Percentiles rank a stretch among this genome's conserved stretches.
phyloP scores from a whole-genome alignment of 2,113 vertebrate species.

The Barnardius zonarius region DNA sequence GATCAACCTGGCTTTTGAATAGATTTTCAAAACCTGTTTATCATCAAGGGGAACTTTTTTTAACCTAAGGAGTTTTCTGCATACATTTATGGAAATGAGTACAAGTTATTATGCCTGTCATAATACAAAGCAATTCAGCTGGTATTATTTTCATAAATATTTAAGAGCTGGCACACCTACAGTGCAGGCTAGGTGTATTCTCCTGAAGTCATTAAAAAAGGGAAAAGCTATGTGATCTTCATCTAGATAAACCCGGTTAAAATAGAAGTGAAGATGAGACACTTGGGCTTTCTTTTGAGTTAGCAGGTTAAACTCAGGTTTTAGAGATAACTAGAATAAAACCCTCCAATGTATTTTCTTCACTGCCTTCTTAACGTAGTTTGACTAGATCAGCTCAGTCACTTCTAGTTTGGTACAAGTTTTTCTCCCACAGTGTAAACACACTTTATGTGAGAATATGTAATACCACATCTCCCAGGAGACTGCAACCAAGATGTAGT shows the following conservation, averaged over 20 bases:
- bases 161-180: constrained; percentile 4
- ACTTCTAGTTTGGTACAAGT: not conserved
- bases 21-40: not conserved
- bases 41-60: not conserved
- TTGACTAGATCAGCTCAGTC: not conserved
- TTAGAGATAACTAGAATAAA: not conserved
- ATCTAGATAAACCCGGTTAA: not conserved
- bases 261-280: not conserved
- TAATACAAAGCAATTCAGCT: constrained; percentile 14
- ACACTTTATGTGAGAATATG: not conserved
- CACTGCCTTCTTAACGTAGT: not conserved
- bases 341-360: not conserved
- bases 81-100: constrained; percentile 15
- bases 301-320: not conserved
- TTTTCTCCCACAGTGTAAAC: not conserved
- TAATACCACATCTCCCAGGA: not conserved
- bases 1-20: not conserved
- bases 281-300: not conserved
- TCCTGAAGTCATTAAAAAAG: not conserved
- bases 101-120: not conserved
- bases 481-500: not conserved
- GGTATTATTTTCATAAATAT: constrained; percentile 18
- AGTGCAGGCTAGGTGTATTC: not conserved
- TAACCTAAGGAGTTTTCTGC: not conserved
- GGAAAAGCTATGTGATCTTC: not conserved